These are phyloP conservation scores for Lordiphosa collinella DNA, from an alignment of 1,140 invertebrate genomes.

Conservation along the genomic window DNA sequence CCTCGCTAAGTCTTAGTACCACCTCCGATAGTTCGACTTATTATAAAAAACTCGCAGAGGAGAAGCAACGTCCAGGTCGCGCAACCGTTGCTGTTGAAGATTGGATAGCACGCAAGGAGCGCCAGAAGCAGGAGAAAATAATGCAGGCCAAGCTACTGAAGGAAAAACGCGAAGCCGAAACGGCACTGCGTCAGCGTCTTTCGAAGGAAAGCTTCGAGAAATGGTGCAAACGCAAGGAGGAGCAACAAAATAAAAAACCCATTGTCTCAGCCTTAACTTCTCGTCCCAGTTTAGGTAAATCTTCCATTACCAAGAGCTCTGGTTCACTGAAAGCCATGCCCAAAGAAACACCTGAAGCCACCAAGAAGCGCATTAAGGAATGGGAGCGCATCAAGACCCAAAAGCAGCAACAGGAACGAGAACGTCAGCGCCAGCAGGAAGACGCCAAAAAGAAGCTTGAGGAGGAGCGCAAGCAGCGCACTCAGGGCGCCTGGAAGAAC, in stretches of 20 bases:
- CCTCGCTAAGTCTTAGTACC: slow-evolving; percentile 29
- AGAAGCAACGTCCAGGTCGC: slow-evolving; percentile 23
- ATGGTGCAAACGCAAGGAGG: slow-evolving; percentile 35
- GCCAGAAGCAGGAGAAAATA: slow-evolving; percentile 33
- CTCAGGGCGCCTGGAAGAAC: slow-evolving; percentile 48
- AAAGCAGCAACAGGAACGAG: slow-evolving; percentile 38
- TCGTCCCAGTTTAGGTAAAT: neutral
- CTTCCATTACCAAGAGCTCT: neutral
- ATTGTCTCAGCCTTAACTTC: slow-evolving; percentile 2
- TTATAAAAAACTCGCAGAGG: slow-evolving; percentile 35
- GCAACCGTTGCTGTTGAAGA: slow-evolving; percentile 34
- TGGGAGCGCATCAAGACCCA: slow-evolving; percentile 41
- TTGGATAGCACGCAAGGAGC: slow-evolving; percentile 50
- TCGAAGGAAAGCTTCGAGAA: slow-evolving; percentile 40
- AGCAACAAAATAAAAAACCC: slow-evolving; percentile 13
- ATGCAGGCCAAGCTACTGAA: slow-evolving; percentile 30
- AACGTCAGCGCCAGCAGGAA: slow-evolving; percentile 15
- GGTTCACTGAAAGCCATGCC: neutral
- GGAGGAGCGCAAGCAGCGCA: slow-evolving; percentile 27
- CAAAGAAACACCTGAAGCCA: slow-evolving; percentile 20
- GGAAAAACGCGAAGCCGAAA: slow-evolving; percentile 31
- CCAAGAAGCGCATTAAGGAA: slow-evolving; percentile 25
- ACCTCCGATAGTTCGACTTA: slow-evolving; percentile 36
- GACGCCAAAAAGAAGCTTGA: slow-evolving; percentile 24
- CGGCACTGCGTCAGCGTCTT: slow-evolving; percentile 31